Evolutionary conservation across 2,113 vertebrate species (phyloP).

Genomic region (Isurus oxyrinchus): DNA sequence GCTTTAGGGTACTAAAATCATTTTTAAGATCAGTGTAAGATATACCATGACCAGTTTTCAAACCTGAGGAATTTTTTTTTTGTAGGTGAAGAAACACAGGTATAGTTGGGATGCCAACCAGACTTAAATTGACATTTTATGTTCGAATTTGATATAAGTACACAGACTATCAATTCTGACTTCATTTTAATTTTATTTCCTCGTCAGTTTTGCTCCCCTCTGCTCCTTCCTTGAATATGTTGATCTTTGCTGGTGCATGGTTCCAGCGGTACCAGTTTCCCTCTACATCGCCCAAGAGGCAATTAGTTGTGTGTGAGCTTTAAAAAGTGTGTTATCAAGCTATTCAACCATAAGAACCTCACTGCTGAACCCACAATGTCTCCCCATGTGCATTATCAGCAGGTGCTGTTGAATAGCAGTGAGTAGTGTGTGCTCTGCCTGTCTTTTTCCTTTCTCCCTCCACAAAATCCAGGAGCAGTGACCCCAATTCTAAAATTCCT

Average conservation of each 20-base stretch:
- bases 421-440: not conserved
- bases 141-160: not conserved
- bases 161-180: not conserved
- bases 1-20: not conserved
- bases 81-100: not conserved
- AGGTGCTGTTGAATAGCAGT: not conserved
- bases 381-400: not conserved
- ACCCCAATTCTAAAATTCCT: not conserved
- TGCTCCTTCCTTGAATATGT: not conserved
- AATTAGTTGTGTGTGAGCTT: not conserved
- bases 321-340: not conserved
- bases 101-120: not conserved
- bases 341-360: not conserved
- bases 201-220: not conserved
- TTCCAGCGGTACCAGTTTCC: not conserved
- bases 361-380: not conserved
- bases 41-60: not conserved
- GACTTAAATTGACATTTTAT: not conserved
- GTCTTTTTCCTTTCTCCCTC: not conserved
- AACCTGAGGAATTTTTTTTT: not conserved
- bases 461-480: not conserved
- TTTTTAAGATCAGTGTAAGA: not conserved
- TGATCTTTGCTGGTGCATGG: not conserved
- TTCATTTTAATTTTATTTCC: not conserved
- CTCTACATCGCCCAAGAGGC: not conserved